Evolutionary conservation across 2,888 invertebrate species (phyloP).

Genomic region (Drosophila cyrtoloma): DNA sequence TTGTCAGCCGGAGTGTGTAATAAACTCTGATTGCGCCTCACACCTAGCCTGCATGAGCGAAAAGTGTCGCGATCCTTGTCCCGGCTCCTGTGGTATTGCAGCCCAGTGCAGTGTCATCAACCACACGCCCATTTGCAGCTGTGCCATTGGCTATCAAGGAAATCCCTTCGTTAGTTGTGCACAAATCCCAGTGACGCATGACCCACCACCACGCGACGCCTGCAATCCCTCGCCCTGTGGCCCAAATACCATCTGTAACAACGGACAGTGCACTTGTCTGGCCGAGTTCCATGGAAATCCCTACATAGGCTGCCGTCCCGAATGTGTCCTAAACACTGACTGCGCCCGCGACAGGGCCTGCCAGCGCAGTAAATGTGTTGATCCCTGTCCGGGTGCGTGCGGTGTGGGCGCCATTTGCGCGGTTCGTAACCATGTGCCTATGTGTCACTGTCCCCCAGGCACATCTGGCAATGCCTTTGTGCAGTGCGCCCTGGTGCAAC

Average conservation of each 20-base stretch:
- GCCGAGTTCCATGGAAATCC: slow-evolving; percentile 88
- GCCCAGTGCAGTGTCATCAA: slow-evolving; percentile 87
- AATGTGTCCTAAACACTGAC: slow-evolving; percentile 92
- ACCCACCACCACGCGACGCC: slow-evolving; percentile 83
- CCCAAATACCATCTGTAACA: slow-evolving; percentile 90
- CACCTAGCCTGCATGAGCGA: slow-evolving; percentile 88
- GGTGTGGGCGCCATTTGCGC: slow-evolving; percentile 90
- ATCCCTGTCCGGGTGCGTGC: slow-evolving; percentile 92
- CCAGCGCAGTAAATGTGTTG: slow-evolving; percentile 90
- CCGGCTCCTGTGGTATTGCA: slow-evolving; percentile 88
- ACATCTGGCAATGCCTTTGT: slow-evolving; percentile 90
- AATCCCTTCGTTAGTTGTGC: slow-evolving; percentile 88
- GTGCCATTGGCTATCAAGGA: slow-evolving; percentile 87
- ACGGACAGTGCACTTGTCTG: slow-evolving; percentile 88
- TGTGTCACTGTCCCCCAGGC: slow-evolving; percentile 89
- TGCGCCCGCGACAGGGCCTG: slow-evolving; percentile 91
- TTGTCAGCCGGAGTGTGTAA: slow-evolving; percentile 89
- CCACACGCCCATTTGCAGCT: slow-evolving; percentile 88
- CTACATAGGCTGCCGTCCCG: slow-evolving; percentile 90
- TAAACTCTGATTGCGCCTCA: slow-evolving; percentile 89
- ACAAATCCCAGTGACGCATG: slow-evolving; percentile 82
- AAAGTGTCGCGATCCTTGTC: slow-evolving; percentile 89
- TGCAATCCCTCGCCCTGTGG: slow-evolving; percentile 92
- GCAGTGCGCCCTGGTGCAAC: slow-evolving; percentile 87
- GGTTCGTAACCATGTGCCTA: slow-evolving; percentile 91